These are phyloP conservation scores for Mesorhabditis spiculigera DNA, from an alignment of 2,888 invertebrate genomes.

Conservation along the genomic window DNA sequence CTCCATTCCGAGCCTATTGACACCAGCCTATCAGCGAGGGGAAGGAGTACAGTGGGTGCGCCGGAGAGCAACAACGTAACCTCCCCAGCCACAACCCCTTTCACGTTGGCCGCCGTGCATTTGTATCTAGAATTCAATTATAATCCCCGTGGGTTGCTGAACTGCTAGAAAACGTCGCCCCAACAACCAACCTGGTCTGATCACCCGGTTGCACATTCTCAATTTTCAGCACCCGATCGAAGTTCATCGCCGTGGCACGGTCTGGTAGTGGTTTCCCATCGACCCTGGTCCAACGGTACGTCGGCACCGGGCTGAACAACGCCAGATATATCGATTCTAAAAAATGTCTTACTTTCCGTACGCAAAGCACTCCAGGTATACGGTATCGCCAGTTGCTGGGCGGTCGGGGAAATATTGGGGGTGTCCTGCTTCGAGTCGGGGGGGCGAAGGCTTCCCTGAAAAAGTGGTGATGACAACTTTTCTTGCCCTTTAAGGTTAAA, in stretches of 20 bases:
- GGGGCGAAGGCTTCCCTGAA: conserved; percentile 24
- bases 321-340: neutral
- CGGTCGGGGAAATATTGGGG: conserved; percentile 51
- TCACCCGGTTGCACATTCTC: conserved; percentile 36
- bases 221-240: conserved; percentile 51
- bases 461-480: neutral
- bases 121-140: conserved; percentile 42
- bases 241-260: conserved; percentile 38
- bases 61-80: conserved; percentile 29
- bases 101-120: conserved; percentile 46
- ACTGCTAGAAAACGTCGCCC: neutral
- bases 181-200: conserved; percentile 11
- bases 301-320: conserved; percentile 46
- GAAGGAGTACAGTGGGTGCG: conserved; percentile 40
- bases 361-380: conserved; percentile 56
- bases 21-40: conserved; percentile 37
- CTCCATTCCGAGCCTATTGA: conserved; percentile 30
- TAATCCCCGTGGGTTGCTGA: neutral
- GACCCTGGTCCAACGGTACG: conserved; percentile 48
- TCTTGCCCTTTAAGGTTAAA: neutral
- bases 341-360: conserved; percentile 48
- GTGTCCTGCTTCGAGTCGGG: conserved; percentile 45
- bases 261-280: conserved; percentile 45
- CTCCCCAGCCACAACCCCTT: conserved; percentile 43
- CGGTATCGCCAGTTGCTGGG: conserved; percentile 46